phyloP scores from a whole-genome alignment of 2,888 invertebrate genomes.

The Mesorhabditis spiculigera region DNA sequence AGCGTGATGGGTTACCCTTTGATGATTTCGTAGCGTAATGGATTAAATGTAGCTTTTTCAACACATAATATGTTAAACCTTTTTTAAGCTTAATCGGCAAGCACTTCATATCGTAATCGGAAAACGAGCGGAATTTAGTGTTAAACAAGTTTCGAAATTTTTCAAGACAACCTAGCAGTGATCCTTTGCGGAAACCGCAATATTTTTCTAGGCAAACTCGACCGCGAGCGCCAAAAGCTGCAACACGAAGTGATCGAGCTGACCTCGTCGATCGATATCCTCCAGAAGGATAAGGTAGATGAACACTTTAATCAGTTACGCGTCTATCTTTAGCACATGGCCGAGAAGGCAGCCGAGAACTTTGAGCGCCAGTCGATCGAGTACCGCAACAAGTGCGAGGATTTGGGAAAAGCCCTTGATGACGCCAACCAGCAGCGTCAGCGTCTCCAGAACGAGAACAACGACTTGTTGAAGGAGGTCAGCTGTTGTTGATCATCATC shows the following conservation, averaged over 20 bases:
- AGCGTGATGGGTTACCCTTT: too few species aligned
- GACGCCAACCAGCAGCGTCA: slow-evolving; percentile 94
- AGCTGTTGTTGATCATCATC: neutral
- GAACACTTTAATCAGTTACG: neutral
- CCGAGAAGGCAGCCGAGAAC: slow-evolving; percentile 72
- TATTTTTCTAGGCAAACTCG: slow-evolving; percentile 62
- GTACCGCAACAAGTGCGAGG: slow-evolving; percentile 74
- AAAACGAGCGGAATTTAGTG: too few species aligned
- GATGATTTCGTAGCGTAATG: too few species aligned
- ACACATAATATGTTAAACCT: too few species aligned
- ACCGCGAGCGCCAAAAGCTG: slow-evolving; percentile 96
- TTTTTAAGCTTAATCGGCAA: too few species aligned
- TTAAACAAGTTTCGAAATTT: too few species aligned
- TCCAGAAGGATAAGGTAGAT: slow-evolving; percentile 81
- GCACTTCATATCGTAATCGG: too few species aligned
- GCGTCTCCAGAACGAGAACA: slow-evolving; percentile 76
- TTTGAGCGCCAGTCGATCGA: slow-evolving; percentile 86
- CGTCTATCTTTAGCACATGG: slow-evolving; percentile 58
- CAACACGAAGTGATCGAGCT: slow-evolving; percentile 96
- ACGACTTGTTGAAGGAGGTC: slow-evolving; percentile 32
- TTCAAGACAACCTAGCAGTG: slow-evolving; percentile 65
- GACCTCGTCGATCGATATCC: slow-evolving; percentile 85
- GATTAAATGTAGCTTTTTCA: too few species aligned
- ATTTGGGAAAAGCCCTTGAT: slow-evolving; percentile 79
- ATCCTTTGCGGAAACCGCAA: too few species aligned